A percentile compares a stretch with the other conserved stretches of the same genome.
These are phyloP conservation scores for Pipistrellus nathusii DNA, from an alignment of 2,797 vertebrate species.

Conservation along the genomic window DNA sequence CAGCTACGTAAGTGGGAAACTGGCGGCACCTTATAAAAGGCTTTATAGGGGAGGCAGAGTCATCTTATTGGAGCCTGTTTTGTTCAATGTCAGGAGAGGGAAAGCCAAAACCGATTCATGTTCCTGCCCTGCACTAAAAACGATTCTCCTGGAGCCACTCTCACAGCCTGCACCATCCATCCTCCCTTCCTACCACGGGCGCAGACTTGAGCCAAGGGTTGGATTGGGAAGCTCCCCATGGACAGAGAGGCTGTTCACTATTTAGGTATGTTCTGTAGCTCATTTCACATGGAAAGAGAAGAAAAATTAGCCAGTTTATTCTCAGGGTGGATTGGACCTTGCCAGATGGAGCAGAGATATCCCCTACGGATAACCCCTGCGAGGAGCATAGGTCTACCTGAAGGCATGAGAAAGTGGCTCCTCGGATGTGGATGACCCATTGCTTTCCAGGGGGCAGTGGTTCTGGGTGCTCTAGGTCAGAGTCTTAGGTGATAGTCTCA, in stretches of 20 bases:
- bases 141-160: neutral
- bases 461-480: neutral
- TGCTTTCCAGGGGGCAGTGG: neutral
- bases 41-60: constrained; percentile 26
- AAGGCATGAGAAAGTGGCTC: neutral
- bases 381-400: neutral
- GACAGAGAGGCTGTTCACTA: neutral
- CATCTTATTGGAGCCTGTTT: neutral
- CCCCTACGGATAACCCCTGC: neutral
- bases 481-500: neutral
- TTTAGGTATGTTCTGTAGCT: neutral
- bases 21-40: constrained; percentile 48
- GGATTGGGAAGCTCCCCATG: neutral
- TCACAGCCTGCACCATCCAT: neutral
- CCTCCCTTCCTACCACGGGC: neutral
- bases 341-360: neutral
- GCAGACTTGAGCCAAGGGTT: neutral
- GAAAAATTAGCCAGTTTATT: neutral
- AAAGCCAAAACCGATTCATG: constrained; percentile 15
- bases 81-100: constrained; percentile 57
- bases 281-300: neutral
- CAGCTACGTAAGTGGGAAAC: constrained; percentile 24
- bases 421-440: neutral
- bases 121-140: neutral
- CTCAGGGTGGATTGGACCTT: neutral